Evolutionary conservation across 2,797 vertebrate species (phyloP).

Genomic region (Anisognathus igniventris): DNA sequence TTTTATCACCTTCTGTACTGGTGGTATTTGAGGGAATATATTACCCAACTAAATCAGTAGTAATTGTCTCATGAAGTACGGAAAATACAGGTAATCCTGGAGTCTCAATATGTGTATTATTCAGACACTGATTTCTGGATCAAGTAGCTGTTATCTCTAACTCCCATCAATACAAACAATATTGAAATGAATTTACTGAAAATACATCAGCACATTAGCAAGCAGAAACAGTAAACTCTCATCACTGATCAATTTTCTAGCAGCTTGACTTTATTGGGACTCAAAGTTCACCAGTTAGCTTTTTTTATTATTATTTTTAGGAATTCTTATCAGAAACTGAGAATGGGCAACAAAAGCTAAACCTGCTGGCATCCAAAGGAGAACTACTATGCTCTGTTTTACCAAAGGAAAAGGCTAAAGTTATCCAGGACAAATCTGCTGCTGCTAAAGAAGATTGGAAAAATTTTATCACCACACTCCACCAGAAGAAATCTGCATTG

Average conservation of each 20-base stretch:
- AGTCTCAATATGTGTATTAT: neutral
- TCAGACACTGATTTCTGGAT: neutral
- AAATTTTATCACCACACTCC: conserved; percentile 84
- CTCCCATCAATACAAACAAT: neutral
- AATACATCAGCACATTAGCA: neutral
- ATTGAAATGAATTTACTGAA: neutral
- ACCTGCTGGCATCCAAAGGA: conserved; percentile 77
- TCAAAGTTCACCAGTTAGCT: neutral
- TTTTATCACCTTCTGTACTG: neutral
- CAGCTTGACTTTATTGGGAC: neutral
- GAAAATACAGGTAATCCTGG: neutral
- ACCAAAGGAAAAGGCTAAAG: conserved; percentile 80
- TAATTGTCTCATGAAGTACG: neutral
- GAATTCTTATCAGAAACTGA: conserved; percentile 88
- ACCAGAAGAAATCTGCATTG: conserved; percentile 83
- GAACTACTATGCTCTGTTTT: conserved; percentile 80
- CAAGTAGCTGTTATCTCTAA: neutral
- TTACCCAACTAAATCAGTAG: neutral
- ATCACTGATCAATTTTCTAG: neutral
- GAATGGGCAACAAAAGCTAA: conserved; percentile 86
- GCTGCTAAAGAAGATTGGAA: conserved; percentile 89
- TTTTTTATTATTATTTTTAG: conserved; percentile 62
- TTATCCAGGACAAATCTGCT: conserved; percentile 77
- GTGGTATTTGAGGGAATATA: neutral
- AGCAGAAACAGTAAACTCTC: neutral